Percentiles rank a stretch among this genome's conserved stretches.
phyloP scores from a whole-genome alignment of 2,888 invertebrate species.

The Pecten maximus region DNA sequence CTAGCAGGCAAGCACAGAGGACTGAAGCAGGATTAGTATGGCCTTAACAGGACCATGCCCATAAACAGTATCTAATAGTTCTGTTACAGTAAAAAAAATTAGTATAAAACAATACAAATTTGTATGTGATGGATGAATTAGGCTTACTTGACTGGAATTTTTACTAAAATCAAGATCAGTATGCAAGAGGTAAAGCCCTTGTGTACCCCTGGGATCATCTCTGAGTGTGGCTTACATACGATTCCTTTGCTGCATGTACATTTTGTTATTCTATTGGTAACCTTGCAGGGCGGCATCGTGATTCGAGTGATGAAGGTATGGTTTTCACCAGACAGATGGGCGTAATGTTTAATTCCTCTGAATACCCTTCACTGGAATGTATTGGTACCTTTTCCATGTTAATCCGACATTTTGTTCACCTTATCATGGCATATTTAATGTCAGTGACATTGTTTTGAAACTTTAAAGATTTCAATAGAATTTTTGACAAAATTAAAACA shows the following conservation, averaged over 20 bases:
- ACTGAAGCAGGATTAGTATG: neutral
- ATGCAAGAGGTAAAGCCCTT: neutral
- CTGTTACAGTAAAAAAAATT: too few species aligned
- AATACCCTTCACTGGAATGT: neutral
- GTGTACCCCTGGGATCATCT: neutral
- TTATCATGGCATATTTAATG: too few species aligned
- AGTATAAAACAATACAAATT: too few species aligned
- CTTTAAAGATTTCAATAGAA: too few species aligned
- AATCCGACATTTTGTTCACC: neutral
- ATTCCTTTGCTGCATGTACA: slow-evolving; percentile 31
- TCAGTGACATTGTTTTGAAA: too few species aligned
- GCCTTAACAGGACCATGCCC: neutral
- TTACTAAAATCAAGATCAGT: neutral
- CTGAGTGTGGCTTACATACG: slow-evolving; percentile 8
- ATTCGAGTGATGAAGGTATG: slow-evolving; percentile 63
- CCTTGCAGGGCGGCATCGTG: slow-evolving; percentile 56
- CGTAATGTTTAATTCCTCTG: neutral
- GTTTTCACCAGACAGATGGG: slow-evolving; percentile 11
- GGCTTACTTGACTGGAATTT: neutral
- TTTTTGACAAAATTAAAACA: too few species aligned
- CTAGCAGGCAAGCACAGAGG: neutral
- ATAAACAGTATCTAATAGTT: too few species aligned
- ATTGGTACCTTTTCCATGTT: neutral
- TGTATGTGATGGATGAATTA: neutral
- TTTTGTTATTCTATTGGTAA: slow-evolving; percentile 35